Evolutionary conservation across 2,888 invertebrate species (phyloP), one percentile per base, ranked within the genome.

Genomic region (Habroteleia sp.): DNA sequence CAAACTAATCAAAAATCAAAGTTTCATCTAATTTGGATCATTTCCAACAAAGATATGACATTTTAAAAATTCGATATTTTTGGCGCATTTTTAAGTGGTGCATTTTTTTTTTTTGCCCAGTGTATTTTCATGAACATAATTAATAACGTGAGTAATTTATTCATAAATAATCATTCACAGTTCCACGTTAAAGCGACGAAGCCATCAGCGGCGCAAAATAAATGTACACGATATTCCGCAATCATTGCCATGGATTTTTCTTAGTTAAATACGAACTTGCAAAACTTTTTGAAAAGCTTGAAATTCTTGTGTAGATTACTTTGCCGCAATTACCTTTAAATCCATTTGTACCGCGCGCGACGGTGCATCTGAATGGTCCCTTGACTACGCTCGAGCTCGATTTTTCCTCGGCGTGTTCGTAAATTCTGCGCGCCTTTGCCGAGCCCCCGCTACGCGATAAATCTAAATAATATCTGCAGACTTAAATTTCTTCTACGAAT

Each of bases 281-380:
- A 42, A 56, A 74, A 62, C 60, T 73, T 66, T 66, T 48, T 39
- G 68, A 41, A 60, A 74, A 52, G 74, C 56, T 62, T 35, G 65
- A 37, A 65, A 73, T 73, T 65, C 65, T 25, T 58, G 56, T 42
- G 60, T 52, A 68, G 68, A 74, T 74, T 74, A 74, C 74, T 68
- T 68, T 48, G 52, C 68, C 74, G 68, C 74, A 74, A 68, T 74
- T 74, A 74, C 74, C 62, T 74, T 74, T 56, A 74, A 74, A 74
- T 74, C 74, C 74, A 68, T 68, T 74, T 68, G 62, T 62, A 37
- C 48, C 66, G 62, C 37, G 68, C 52, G 74, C 74, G 68, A 68
- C 68, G 62, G 62, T 60, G 74, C 74, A 74, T 60, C 42, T 68
- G 66, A 71, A 74, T 74, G 68, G 74, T 66, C 68, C 60, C 74